Percentiles rank a stretch among this genome's conserved stretches.
Evolutionary conservation across 2,113 vertebrate genomes (phyloP).

Genomic region (Spea bombifrons): DNA sequence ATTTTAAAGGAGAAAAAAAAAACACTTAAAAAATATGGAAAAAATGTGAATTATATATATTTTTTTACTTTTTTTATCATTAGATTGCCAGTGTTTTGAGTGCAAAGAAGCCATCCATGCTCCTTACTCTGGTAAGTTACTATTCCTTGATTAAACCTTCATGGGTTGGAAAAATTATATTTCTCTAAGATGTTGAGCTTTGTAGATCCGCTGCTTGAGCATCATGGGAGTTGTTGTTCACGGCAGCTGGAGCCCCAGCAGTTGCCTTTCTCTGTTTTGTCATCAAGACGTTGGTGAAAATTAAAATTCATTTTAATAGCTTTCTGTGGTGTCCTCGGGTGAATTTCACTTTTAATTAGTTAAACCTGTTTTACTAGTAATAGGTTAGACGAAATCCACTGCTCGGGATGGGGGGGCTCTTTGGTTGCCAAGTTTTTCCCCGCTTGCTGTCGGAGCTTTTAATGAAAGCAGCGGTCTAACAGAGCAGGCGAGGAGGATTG

Average conservation of each 20-base stretch:
- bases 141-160: no score
- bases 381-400: not conserved
- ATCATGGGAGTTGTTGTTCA: no score
- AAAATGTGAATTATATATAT: no score
- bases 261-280: no score
- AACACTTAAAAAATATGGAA: no score
- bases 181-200: no score
- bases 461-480: conserved; percentile 9
- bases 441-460: conserved; percentile 1
- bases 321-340: not conserved
- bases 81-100: conserved; percentile 22
- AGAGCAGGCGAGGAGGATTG: not conserved
- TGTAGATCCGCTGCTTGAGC: no score
- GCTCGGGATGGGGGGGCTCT: not conserved
- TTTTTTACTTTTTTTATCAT: conserved; percentile 17
- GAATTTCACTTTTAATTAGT: conserved; percentile 30
- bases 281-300: no score
- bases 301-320: no score
- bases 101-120: conserved; percentile 21
- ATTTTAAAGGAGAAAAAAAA: no score
- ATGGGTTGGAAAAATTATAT: no score
- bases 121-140: conserved; percentile 44
- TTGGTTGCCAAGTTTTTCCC: conserved; percentile 3
- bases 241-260: no score
- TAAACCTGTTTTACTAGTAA: conserved; percentile 17